Conservation (phyloP, 2,797 vertebrate species). For the Pangasius mekongensis region DNA sequence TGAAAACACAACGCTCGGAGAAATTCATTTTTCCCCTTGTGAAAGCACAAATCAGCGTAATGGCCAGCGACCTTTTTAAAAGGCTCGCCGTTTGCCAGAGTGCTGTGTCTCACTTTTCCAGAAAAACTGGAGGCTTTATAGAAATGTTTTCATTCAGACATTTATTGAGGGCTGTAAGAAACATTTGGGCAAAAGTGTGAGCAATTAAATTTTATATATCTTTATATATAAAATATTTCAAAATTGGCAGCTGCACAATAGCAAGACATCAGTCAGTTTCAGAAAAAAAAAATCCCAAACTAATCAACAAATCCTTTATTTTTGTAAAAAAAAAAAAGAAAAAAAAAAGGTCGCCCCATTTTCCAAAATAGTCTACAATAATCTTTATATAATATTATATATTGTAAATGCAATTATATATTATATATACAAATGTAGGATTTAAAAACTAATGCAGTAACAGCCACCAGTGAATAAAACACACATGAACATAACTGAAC, state of each 20-base stretch:
- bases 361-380: neutral
- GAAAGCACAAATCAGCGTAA: slow-evolving; percentile 42
- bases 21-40: slow-evolving; percentile 30
- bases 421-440: neutral
- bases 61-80: slow-evolving; percentile 45
- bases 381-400: neutral
- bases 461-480: neutral
- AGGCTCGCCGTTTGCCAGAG: slow-evolving; percentile 35
- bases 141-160: neutral
- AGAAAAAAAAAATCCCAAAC: neutral
- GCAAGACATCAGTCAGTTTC: slow-evolving; percentile 8
- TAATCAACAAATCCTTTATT: neutral
- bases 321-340: neutral
- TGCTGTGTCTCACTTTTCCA: slow-evolving; percentile 37
- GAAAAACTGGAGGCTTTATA: slow-evolving; percentile 30
- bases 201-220: slow-evolving; percentile 41
- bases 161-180: slow-evolving; percentile 50
- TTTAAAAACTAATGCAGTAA: neutral
- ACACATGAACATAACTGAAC: neutral
- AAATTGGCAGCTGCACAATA: neutral
- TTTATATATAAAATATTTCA: neutral
- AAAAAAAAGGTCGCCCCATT: neutral
- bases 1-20: slow-evolving; percentile 41
- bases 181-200: slow-evolving; percentile 37
- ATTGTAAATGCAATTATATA: too few species aligned